Evolutionary conservation across 2,888 invertebrate genomes (phyloP).

Genomic region (Megaustenia siamemsis): DNA sequence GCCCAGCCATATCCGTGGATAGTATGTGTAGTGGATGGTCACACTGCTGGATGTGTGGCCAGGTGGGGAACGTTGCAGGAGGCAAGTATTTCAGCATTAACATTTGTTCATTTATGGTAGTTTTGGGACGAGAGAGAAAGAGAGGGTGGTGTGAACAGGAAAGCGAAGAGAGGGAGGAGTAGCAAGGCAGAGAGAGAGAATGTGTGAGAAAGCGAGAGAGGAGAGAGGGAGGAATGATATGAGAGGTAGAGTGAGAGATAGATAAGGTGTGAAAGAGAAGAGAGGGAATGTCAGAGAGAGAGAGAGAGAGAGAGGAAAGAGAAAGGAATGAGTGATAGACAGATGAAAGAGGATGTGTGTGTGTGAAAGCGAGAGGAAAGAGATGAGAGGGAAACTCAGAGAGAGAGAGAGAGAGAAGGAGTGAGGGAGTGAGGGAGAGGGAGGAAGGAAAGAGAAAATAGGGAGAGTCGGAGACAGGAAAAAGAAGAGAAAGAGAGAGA

Average conservation of each 20-base stretch:
- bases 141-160: not conserved
- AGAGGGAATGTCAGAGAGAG: not conserved
- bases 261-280: too few relatives aligned
- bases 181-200: not conserved
- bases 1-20: too few relatives aligned
- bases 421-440: not conserved
- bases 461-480: not conserved
- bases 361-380: too few relatives aligned
- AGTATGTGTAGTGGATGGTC: too few relatives aligned
- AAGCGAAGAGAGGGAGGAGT: not conserved
- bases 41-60: too few relatives aligned
- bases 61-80: too few relatives aligned
- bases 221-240: not conserved
- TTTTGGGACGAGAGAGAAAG: not conserved
- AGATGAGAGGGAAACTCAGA: too few relatives aligned
- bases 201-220: not conserved
- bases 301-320: not conserved
- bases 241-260: not conserved
- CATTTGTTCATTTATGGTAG: too few relatives aligned
- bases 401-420: not conserved
- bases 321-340: not conserved
- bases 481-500: too few relatives aligned
- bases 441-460: conserved; percentile 11
- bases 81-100: too few relatives aligned
- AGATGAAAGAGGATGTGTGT: not conserved